Evolutionary conservation across 2,888 invertebrate genomes (phyloP).

Genomic region (Opisthograptis luteolata): DNA sequence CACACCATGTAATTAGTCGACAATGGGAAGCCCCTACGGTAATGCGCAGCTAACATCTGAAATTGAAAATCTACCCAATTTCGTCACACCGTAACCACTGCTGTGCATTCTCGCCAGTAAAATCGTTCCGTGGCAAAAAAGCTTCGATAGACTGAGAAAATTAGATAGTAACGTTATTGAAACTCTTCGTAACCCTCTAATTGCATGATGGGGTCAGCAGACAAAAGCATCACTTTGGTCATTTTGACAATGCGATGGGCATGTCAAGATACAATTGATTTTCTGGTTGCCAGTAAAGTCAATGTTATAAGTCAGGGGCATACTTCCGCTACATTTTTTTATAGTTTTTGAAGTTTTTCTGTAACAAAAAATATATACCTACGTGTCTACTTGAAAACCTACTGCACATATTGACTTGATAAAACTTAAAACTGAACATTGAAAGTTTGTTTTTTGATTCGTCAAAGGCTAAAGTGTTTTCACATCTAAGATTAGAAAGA

Average conservation of each 20-base stretch:
- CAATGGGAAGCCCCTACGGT: conserved; percentile 60
- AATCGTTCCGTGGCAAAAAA: background rate
- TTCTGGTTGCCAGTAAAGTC: conserved; percentile 54
- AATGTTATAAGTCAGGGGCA: conserved; percentile 49
- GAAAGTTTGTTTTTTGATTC: too few relatives aligned
- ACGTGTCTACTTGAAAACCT: too few relatives aligned
- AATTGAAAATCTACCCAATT: conserved; percentile 8
- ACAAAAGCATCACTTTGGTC: conserved; percentile 62
- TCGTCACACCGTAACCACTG: conserved; percentile 31
- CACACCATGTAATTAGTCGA: conserved; percentile 72
- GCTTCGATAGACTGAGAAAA: conserved; percentile 39
- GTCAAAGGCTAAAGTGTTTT: too few relatives aligned
- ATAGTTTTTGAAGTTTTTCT: background rate
- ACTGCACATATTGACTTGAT: too few relatives aligned
- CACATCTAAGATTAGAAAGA: too few relatives aligned
- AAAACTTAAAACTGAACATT: too few relatives aligned
- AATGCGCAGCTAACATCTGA: conserved; percentile 37
- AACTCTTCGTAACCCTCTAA: conserved; percentile 36
- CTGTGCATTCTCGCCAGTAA: conserved; percentile 12
- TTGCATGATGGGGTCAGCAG: conserved; percentile 55
- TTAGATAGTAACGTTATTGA: conserved; percentile 7
- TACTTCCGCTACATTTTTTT: conserved; percentile 36
- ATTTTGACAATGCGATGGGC: conserved; percentile 65
- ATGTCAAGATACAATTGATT: conserved; percentile 66
- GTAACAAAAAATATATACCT: too few relatives aligned